Evolutionary conservation across 2,888 invertebrate genomes (phyloP).

Genomic region (Podabrus alpinus): DNA sequence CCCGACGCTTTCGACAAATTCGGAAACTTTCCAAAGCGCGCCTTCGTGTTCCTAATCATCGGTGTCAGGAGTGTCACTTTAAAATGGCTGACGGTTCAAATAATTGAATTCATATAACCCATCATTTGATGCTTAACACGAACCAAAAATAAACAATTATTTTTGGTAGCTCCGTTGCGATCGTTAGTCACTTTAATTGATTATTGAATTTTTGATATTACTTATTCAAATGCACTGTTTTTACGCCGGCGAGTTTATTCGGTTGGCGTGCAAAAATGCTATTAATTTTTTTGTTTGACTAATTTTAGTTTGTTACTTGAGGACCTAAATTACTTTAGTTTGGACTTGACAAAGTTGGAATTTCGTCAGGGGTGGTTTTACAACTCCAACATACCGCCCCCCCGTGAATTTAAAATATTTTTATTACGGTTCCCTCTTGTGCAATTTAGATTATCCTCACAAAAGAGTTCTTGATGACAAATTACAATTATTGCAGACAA

Average conservation of each 20-base stretch:
- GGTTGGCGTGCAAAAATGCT: background rate
- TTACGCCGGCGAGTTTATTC: background rate
- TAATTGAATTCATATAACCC: conserved; percentile 29
- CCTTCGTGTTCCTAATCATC: conserved; percentile 24
- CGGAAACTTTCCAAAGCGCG: conserved; percentile 1
- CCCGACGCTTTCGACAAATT: conserved; percentile 7
- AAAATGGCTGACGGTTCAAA: conserved; percentile 27
- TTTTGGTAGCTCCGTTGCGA: background rate
- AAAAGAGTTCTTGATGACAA: background rate
- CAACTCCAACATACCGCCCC: background rate
- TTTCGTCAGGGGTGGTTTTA: background rate
- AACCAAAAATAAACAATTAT: background rate
- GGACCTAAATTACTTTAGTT: background rate
- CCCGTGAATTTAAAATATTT: background rate
- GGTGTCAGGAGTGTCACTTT: conserved; percentile 31
- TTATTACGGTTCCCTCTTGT: background rate
- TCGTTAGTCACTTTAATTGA: background rate
- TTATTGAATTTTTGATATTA: background rate
- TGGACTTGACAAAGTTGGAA: background rate
- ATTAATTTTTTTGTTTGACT: conserved; percentile 1
- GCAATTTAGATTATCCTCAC: background rate
- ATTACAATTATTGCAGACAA: background rate
- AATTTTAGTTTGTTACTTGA: background rate
- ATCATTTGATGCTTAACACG: conserved; percentile 16
- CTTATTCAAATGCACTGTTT: background rate